Base-by-base conservation (phyloP, 2,797 vertebrate genomes). In the Sebastiscus tertius region DNA sequence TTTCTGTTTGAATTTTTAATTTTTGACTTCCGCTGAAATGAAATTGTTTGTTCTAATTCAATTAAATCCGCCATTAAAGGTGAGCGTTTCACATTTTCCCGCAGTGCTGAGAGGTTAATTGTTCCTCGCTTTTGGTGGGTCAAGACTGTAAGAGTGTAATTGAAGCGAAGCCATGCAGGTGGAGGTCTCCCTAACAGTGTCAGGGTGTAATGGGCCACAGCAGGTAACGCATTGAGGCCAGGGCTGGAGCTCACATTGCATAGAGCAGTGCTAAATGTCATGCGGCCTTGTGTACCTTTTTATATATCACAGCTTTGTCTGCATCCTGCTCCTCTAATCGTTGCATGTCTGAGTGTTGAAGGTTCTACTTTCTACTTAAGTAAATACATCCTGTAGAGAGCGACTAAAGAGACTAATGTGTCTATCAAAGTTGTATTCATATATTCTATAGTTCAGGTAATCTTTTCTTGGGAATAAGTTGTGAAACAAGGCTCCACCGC, bases 41-140 rank as follows among this genome's bases (percentile, higher is more conserved):
- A 81, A 88, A 82, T 88, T 70, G 69, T 80, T 91, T 88, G 49
- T 88, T 81, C 88, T 85, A 85, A 85, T 91, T 86, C 39, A 80
- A 73, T 88, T 84, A 80, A 49, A 36, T 80, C 75, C 75, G 22
- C 71, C 59, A 13, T 87, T 80, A 74, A 83, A 86, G 86, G 79
- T 59, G 81, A 84, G 70, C 24, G 56, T 26, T 67, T 64, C 64
- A 60, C 66, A 22, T 60, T 84, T 81, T 61, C 26, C 81, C 16
- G 29, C 62, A 33, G 72, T 55, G 69, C 66, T 42, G 58, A 91
- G 93, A 92, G 88, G 91, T 94, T 93, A 93, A 92, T 90, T 92
- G 85, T 86, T 83, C 46, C 46, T 63, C 63, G 60, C 67, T 68
- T 72, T 72, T 54, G 18, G 62, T 3, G 26, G 75, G 59, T 89